Conservation (phyloP, 2,888 invertebrate genomes). For the Drosophila atripex region DNA sequence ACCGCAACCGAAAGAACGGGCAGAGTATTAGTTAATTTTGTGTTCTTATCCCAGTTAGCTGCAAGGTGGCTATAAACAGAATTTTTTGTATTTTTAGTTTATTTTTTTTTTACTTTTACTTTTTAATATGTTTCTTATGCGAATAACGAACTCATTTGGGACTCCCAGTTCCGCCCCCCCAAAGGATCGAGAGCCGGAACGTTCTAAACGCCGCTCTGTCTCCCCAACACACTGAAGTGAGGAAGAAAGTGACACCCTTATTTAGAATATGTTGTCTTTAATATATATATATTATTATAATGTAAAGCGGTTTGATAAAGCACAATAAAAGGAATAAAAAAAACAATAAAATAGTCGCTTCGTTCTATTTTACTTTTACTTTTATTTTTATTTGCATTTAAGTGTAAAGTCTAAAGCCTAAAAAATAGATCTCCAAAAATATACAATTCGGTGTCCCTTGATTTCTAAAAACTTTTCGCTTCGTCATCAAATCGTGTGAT, state of each 20-base stretch:
- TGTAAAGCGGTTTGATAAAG: background rate
- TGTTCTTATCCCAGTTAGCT: background rate
- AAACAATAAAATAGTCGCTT: too few species aligned
- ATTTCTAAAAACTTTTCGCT: conserved; percentile 14
- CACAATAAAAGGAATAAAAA: background rate
- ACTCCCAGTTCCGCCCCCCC: background rate
- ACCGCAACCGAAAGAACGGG: background rate
- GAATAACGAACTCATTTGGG: background rate
- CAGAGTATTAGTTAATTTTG: background rate
- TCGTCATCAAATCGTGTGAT: background rate
- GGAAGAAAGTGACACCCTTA: background rate
- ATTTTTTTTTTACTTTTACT: background rate
- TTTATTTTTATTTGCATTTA: conserved; percentile 30
- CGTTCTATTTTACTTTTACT: too few species aligned
- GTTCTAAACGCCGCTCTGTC: background rate
- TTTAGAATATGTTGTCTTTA: background rate
- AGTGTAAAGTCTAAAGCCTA: conserved; percentile 17
- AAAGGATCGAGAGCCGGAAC: background rate
- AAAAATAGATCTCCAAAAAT: conserved; percentile 27
- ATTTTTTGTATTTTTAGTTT: background rate
- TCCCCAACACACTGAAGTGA: background rate
- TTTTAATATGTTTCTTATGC: background rate
- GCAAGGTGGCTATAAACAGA: conserved; percentile 1
- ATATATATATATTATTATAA: background rate
- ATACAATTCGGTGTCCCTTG: conserved; percentile 17